Evolutionary conservation across 2,113 vertebrate genomes (phyloP).

Genomic region (Trichomycterus rosablanca): DNA sequence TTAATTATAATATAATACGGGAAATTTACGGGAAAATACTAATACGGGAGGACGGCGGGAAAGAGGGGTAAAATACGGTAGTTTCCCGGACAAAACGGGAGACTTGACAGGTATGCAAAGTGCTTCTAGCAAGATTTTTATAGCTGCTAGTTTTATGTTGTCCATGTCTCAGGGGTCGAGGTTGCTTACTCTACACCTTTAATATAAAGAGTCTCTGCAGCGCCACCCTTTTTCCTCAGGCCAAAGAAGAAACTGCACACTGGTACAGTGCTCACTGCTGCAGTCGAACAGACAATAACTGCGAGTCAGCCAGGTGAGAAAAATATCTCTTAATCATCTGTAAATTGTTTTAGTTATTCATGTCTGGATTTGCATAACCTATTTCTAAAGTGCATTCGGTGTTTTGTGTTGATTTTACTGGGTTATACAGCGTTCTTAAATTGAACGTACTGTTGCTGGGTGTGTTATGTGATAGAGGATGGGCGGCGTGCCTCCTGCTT

Average conservation of each 20-base stretch:
- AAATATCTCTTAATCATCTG: not conserved
- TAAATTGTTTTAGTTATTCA: not conserved
- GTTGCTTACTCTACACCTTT: too few species aligned
- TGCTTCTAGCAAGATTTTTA: too few species aligned
- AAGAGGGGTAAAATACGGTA: too few species aligned
- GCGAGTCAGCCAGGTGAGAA: constrained; percentile 44
- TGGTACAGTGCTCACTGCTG: constrained; percentile 36
- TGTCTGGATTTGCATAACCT: not conserved
- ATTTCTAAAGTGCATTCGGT: not conserved
- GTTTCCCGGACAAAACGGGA: too few species aligned
- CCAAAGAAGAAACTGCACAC: constrained; percentile 10
- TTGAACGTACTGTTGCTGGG: not conserved
- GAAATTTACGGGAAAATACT: too few species aligned
- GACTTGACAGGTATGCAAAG: too few species aligned
- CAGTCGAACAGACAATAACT: constrained; percentile 48
- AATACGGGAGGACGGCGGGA: too few species aligned
- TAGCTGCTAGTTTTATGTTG: too few species aligned
- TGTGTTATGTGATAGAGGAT: constrained; percentile 1
- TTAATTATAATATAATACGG: too few species aligned
- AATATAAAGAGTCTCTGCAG: constrained; percentile 15
- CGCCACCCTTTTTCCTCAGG: constrained; percentile 29
- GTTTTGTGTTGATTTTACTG: not conserved
- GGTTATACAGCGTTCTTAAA: not conserved
- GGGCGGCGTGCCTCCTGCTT: constrained; percentile 4
- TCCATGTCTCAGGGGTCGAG: too few species aligned